Base-by-base conservation (phyloP, 2,888 invertebrate genomes). In the Drosophila neotestacea region DNA sequence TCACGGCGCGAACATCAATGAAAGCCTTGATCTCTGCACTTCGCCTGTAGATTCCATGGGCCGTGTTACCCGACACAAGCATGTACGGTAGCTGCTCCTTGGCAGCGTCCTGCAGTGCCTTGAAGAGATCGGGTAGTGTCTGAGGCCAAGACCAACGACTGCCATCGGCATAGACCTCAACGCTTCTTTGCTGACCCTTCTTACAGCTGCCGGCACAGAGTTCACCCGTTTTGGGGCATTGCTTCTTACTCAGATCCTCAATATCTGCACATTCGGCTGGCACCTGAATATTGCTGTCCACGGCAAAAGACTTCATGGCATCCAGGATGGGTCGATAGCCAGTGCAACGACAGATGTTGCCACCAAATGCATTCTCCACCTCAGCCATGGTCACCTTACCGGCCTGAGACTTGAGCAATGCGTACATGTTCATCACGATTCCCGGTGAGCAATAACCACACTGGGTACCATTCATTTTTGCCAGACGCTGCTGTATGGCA, bases 301-400 rank as follows among this genome's bases (percentile, higher is more conserved):
- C 92, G 0, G 96, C 95, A 77, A 96, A 95, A 1, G 95, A 94
- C 91, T 96, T 96, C 91, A 97, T 96, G 4, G 96, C 95, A 87
- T 96, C 96, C 51, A 96, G 93, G 69, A 97, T 97, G 0, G 96
- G 94, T 4, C 96, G 93, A 88, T 96, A 96, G 0, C 96, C 96
- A 0, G 96, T 97, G 84, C 97, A 97, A 58, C 97, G 94, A 79
- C 97, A 97, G 32, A 96, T 95, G 77, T 96, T 96, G 52, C 96
- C 94, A 6, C 96, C 96, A 81, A 96, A 96, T 0, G 95, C 94
- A 83, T 96, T 95, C 90, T 96, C 96, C 10, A 96, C 93, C 80
- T 96, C 95, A 73, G 94, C 92, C 93, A 94, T 94, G 1, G 94
- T 94, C 30, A 95, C 82, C 27, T 93, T 92, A 38, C 94, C 93